Base-by-base conservation (phyloP, 2,113 vertebrate species). In the Sylvilagus bachmani region DNA sequence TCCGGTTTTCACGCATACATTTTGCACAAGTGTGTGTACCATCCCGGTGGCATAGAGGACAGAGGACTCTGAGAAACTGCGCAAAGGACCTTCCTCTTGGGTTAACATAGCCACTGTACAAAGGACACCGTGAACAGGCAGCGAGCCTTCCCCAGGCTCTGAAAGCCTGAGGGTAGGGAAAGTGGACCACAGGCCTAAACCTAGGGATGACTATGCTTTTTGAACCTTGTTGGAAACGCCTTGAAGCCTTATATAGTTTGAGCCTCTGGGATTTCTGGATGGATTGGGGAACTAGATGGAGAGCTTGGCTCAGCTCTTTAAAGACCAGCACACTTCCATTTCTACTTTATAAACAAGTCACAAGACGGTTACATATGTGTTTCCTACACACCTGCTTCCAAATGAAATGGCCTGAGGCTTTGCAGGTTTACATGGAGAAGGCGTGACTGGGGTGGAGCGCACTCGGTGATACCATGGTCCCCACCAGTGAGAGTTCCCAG, bases 301-400 rank as follows among this genome's bases (percentile, higher is more conserved):
- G 22, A 2, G 49, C 84, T 58, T 91, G 27, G 22, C 73, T 85
- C 31, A 74, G 53, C 58, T 61, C 31, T 88, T 94, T 66, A 92
- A 79, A 94, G 79, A 7, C 14, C 27, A 74, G 21, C 29, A 62
- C 31, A 74, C 67, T 90, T 87, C 49, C 64, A 66, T 71, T 85
- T 81, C 58, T 89, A 33, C 77, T 86, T 95, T 89, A 70, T 77
- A 74, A 58, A 53, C 67, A 91, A 31, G 73, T 36, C 75, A 93
- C 36, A 91, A 81, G 70, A 38, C 27, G 74, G 55, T 91, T 87
- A 73, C 66, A 5, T 61, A 8, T 70, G 36, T 90, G 8, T 93
- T 90, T 71, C 61, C 64, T 71, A 62, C 31, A 55, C 25, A 21
- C 11, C 5, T 27, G 33, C 58, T 91, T 85, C 84, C 80, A 75